Evolutionary conservation across 1,140 invertebrate genomes (phyloP), one percentile per base, ranked within the genome.

Genomic region (Drosophila pallidifrons): DNA sequence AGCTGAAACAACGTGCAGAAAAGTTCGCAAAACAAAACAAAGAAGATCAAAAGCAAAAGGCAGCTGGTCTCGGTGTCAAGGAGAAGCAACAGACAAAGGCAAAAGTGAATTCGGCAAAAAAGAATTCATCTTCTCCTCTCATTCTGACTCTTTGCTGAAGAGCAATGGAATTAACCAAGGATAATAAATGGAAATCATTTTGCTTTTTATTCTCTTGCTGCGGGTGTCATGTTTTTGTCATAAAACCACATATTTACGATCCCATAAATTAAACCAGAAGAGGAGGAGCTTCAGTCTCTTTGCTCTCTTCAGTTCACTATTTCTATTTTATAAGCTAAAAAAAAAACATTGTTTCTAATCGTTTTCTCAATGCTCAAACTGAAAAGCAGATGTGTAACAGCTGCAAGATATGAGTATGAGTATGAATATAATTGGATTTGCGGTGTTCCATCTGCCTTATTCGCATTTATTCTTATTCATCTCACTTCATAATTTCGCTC

Each of bases 371-470:
- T 51, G 58, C 1, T 0, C 7, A 52, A 67, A 32, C 45, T 43
- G 11, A 67, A 59, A 60, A 41, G 11, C 65, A 74, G 43, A 38
- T 74, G 71, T 30, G 38, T 30, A 71, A 59, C 79, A 85, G 79
- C 67, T 85, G 82, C 60, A 66, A 87, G 30, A 69, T 52, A 65
- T 68, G 28, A 54, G 51, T 54, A 32, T 52, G 30, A 32, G 38
- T 10, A 41, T 41, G 38, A 41, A 41, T 41, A 43, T 43, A 57
- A 82, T 78, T 78, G 45, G 8, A 16, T 45, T 58, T 25, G 38
- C 54, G 25, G 28, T 5, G 20, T 38, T 61, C n/a, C 38, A 38
- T 47, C 7, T 11, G 15, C 16, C 11, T 7, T 45, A 38, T 60
- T 52, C 20, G 13, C 35, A 28, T 58, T 66, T 10, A 20, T 28